These are phyloP conservation scores for Camponotus floridanus DNA, from an alignment of 1,140 invertebrate genomes.

Conservation along the genomic window DNA sequence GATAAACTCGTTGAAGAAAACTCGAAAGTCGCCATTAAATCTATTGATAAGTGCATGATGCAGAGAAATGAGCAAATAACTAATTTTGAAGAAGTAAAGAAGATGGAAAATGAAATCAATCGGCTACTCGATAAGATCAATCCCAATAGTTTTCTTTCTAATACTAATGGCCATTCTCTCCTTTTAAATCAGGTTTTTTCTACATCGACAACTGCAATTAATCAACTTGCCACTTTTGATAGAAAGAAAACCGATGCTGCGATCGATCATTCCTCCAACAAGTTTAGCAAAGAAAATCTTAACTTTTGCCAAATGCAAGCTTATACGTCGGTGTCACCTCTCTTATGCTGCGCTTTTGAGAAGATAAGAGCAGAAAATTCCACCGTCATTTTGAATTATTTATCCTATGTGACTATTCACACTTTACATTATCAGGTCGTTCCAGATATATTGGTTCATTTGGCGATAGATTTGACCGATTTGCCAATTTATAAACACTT, in stretches of 20 bases:
- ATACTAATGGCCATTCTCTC: neutral
- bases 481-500: conserved; percentile 75
- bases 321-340: conserved; percentile 74
- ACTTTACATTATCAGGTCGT: conserved; percentile 81
- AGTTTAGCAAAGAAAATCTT: neutral
- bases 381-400: conserved; percentile 67
- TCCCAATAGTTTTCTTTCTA: neutral
- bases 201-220: neutral
- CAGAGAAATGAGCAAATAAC: conserved; percentile 60
- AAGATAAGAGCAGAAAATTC: conserved; percentile 71
- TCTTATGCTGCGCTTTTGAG: conserved; percentile 77
- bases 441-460: conserved; percentile 72
- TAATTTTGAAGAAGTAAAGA: neutral
- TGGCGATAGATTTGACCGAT: conserved; percentile 69
- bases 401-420: conserved; percentile 76
- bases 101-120: neutral
- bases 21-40: conserved; percentile 65
- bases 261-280: conserved; percentile 48
- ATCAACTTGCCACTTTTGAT: conserved; percentile 6
- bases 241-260: conserved; percentile 66
- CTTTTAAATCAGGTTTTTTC: neutral
- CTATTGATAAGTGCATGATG: conserved; percentile 73
- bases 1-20: neutral
- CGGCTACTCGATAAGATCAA: neutral
- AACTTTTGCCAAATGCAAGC: conserved; percentile 54